Evolutionary conservation across 2,888 invertebrate genomes (phyloP).

Genomic region (Panopea generosa): DNA sequence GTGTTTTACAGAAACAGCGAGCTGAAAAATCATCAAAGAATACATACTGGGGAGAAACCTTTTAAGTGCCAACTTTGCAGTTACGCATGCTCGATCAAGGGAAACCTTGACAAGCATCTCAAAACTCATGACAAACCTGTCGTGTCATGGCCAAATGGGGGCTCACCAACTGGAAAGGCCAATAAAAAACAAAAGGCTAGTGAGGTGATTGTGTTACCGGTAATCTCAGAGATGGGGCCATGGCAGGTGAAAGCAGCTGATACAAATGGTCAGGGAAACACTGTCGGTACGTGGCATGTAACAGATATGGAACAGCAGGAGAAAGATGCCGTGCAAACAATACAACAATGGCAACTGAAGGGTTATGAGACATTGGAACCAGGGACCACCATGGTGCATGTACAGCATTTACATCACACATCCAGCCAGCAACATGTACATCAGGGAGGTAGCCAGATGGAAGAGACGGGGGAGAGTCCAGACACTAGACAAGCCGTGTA

Average conservation of each 20-base stretch:
- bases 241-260: not conserved
- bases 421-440: not conserved
- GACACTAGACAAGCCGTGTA: conserved; percentile 3
- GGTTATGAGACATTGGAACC: conserved; percentile 23
- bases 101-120: conserved; percentile 57
- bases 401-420: not conserved
- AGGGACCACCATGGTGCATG: conserved; percentile 4
- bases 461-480: not conserved
- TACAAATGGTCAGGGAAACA: not conserved
- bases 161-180: not conserved
- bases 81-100: conserved; percentile 55
- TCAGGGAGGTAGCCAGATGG: not conserved
- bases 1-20: conserved; percentile 59
- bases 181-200: not conserved
- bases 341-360: conserved; percentile 48
- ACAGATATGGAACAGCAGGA: conserved; percentile 32
- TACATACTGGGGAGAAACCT: conserved; percentile 56
- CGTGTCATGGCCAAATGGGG: conserved; percentile 8
- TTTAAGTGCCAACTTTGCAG: conserved; percentile 49
- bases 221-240: not conserved
- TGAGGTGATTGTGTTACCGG: not conserved
- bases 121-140: conserved; percentile 42
- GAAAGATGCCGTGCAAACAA: conserved; percentile 39
- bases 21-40: conserved; percentile 55
- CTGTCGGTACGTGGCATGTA: conserved; percentile 16